Base-by-base conservation (phyloP, 1,140 invertebrate species). In the Hyles vespertilio region DNA sequence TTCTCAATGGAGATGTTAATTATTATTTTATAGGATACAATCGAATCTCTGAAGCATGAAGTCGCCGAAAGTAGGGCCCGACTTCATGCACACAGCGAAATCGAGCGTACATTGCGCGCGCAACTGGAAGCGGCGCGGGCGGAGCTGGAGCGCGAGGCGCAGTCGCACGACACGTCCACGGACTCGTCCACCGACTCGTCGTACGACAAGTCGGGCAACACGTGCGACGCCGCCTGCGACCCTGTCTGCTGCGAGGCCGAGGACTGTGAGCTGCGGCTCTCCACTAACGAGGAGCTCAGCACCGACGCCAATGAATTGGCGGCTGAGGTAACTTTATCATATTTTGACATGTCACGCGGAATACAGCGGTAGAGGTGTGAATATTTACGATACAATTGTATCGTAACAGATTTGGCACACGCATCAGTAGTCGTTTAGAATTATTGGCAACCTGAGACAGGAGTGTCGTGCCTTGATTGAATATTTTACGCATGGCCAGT, bases 31-130 rank as follows among this genome's bases (percentile, higher is more conserved):
- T 32, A 32, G 87, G 75, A 75, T 60, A 88, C 86, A 56, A 84
- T 90, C 54, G 84, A 83, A 56, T 77, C 82, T 54, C 66, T 90
- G 34, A 89, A 89, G 67, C 79, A 84, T 61, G 89, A 90, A 69
- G 84, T 90, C 0, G 80, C 79, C 5, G 86, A 89, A 56, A 88
- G 86, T 63, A 70, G 84, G 52, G 71, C 78, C 51, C 74, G 82
- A 8, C 54, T 89, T 51, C 81, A 87, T 64, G 77, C 84, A 43
- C 81, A 85, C 65, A 75, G 81, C 59, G 84, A 89, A 71, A 79
- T 81, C 49, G 84, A 87, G 72, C 77, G 86, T 40, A 84, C 82
- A 6, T 56, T 87, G 49, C 82, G 82, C 56, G 84, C 85, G 47
- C 84, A 86, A 57, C 72, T 87, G 0, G 84, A 84, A 56, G 85